These are phyloP conservation scores for Crocallis elinguaria DNA, from an alignment of 2,888 invertebrate species.

Conservation along the genomic window DNA sequence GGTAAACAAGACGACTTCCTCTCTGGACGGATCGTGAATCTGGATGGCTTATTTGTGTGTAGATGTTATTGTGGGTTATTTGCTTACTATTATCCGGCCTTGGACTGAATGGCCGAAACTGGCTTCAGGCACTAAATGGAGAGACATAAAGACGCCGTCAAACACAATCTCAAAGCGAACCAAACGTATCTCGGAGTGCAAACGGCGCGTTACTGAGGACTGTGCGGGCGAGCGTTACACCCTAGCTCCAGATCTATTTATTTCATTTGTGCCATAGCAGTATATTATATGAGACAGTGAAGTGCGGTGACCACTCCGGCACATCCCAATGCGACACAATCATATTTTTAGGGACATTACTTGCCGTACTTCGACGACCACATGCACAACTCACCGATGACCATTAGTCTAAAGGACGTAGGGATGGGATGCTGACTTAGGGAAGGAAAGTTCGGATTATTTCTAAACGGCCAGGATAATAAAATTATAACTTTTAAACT, in stretches of 20 bases:
- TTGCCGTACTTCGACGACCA: slow-evolving; percentile 22
- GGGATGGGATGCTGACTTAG: neutral
- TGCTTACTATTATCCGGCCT: neutral
- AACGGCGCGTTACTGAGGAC: too few relatives aligned
- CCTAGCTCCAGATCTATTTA: too few relatives aligned
- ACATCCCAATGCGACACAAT: slow-evolving; percentile 14
- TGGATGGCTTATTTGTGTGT: slow-evolving; percentile 8
- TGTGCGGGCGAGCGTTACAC: too few relatives aligned
- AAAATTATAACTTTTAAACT: too few relatives aligned
- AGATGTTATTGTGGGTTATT: neutral
- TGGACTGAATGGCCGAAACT: neutral
- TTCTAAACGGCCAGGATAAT: too few relatives aligned
- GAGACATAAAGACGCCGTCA: too few relatives aligned
- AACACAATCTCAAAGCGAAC: too few relatives aligned
- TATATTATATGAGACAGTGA: neutral
- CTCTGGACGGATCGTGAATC: neutral
- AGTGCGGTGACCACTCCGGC: neutral
- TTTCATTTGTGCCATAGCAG: too few relatives aligned
- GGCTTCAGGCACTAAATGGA: too few relatives aligned
- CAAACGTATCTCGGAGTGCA: too few relatives aligned
- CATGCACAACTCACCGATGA: slow-evolving; percentile 28
- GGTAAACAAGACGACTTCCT: slow-evolving; percentile 1
- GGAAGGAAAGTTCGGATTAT: too few relatives aligned
- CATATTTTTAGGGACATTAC: slow-evolving; percentile 31
- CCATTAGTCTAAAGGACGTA: neutral